Percentiles rank a stretch among this genome's conserved stretches.
Evolutionary conservation across 2,113 vertebrate genomes (phyloP).

Genomic region (Saccopteryx bilineata): DNA sequence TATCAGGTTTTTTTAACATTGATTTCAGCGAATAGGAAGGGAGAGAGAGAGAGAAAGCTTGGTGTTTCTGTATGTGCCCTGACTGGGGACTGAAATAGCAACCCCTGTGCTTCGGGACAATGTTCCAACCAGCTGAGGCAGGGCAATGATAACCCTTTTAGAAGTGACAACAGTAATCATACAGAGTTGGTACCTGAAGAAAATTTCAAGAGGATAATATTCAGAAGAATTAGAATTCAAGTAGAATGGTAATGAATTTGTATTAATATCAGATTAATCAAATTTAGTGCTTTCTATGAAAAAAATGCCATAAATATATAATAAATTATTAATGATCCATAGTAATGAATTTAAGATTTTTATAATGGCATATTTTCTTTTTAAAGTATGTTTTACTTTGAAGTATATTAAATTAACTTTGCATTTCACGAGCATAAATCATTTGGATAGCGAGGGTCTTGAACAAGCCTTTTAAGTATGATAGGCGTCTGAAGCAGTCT

Average conservation of each 20-base stretch:
- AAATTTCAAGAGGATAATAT: background rate
- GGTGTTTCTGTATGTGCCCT: too few relatives aligned
- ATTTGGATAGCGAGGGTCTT: background rate
- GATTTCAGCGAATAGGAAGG: too few relatives aligned
- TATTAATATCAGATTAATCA: constrained; percentile 23
- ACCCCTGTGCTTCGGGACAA: too few relatives aligned
- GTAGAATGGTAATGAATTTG: constrained; percentile 39
- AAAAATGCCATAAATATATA: background rate
- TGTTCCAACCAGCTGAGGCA: too few relatives aligned
- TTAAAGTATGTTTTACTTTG: constrained; percentile 43
- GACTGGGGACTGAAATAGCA: too few relatives aligned
- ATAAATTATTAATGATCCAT: background rate
- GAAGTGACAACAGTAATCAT: background rate
- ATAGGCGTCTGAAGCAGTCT: background rate
- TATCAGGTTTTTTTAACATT: too few relatives aligned
- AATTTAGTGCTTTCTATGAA: background rate
- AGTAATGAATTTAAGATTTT: constrained; percentile 15
- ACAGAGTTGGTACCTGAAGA: background rate
- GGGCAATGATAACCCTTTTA: background rate
- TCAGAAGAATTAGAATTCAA: constrained; percentile 46
- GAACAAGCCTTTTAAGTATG: background rate
- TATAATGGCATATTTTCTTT: constrained; percentile 25
- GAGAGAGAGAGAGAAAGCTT: too few relatives aligned
- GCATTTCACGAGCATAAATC: background rate
- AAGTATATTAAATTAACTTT: constrained; percentile 13